Evolutionary conservation across 2,113 vertebrate genomes (phyloP).

Genomic region (Arenaria interpres): DNA sequence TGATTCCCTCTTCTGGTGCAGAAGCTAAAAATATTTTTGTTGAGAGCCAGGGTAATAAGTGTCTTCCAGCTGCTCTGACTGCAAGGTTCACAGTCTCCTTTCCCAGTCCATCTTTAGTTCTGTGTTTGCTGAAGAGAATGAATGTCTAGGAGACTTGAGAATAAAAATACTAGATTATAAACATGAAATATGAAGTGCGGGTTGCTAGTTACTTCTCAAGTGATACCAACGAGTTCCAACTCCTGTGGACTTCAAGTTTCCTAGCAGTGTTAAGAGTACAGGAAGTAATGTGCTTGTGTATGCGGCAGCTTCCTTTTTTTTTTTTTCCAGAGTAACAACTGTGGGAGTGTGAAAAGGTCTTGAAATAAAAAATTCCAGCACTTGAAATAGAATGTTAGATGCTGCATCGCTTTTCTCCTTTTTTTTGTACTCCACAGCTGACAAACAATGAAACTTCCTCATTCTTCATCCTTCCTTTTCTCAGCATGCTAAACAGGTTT

Average conservation of each 20-base stretch:
- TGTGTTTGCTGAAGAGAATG: not conserved
- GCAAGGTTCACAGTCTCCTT: not conserved
- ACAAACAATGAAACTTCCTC: not conserved
- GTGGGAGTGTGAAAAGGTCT: not conserved
- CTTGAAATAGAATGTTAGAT: not conserved
- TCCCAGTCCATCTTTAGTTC: not conserved
- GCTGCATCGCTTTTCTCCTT: not conserved
- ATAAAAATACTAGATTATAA: not conserved
- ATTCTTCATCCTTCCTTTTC: not conserved
- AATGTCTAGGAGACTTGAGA: not conserved
- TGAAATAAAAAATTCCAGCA: not conserved
- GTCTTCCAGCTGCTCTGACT: not conserved
- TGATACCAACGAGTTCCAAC: not conserved
- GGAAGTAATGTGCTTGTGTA: not conserved
- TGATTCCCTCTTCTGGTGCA: not conserved
- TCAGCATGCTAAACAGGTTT: not conserved
- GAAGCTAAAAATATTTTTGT: not conserved
- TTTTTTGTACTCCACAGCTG: not conserved
- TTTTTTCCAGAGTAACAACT: not conserved
- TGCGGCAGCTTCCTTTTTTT: not conserved
- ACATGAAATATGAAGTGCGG: not conserved
- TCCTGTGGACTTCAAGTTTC: not conserved
- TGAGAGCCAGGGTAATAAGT: not conserved
- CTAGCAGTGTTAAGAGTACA: not conserved
- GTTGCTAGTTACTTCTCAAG: not conserved